These are phyloP conservation scores for Meloidogyne exigua DNA, from an alignment of 1,140 invertebrate species.

Conservation along the genomic window DNA sequence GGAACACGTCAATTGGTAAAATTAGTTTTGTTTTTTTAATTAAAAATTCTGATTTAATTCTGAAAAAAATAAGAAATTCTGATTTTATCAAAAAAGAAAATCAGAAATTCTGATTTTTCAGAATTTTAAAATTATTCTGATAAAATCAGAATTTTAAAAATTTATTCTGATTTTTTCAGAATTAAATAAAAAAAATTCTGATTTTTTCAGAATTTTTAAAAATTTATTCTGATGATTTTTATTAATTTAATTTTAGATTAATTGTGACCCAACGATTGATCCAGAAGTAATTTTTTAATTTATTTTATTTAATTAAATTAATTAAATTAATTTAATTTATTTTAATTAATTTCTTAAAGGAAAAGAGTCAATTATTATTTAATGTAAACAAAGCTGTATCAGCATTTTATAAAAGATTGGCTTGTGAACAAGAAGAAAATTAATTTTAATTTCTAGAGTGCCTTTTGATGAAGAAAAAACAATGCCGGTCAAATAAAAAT, in stretches of 20 bases:
- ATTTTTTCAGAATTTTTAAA: too few relatives aligned
- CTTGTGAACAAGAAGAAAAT: background rate
- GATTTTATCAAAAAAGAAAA: too few relatives aligned
- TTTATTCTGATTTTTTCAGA: too few relatives aligned
- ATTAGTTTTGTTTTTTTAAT: background rate
- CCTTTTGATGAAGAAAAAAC: background rate
- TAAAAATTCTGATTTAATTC: too few relatives aligned
- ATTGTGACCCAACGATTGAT: background rate
- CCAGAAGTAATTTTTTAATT: background rate
- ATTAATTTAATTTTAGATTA: background rate
- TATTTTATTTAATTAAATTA: too few relatives aligned
- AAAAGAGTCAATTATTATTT: background rate
- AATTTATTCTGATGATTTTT: too few relatives aligned
- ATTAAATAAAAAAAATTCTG: too few relatives aligned
- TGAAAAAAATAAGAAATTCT: too few relatives aligned
- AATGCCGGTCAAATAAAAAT: background rate
- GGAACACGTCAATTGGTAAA: slow-evolving; percentile 35
- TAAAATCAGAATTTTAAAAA: too few relatives aligned
- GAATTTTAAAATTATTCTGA: too few relatives aligned
- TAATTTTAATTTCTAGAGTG: too few relatives aligned
- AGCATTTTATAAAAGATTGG: background rate
- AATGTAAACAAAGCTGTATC: background rate
- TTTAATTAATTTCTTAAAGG: background rate
- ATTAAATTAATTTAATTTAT: too few relatives aligned
- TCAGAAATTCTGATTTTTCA: slow-evolving; percentile 6